Conservation (phyloP, 2,113 vertebrate genomes). For the Stegostoma tigrinum region DNA sequence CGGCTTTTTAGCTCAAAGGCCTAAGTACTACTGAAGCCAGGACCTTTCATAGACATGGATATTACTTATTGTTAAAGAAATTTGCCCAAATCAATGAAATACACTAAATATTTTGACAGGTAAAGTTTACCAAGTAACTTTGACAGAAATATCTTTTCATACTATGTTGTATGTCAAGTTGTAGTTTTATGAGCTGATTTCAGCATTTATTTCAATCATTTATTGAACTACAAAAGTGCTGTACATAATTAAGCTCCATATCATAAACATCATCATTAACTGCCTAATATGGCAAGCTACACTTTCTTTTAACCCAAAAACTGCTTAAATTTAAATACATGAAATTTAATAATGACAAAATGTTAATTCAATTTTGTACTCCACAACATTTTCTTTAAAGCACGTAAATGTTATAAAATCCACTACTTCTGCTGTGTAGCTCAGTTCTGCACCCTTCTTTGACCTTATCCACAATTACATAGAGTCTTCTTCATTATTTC, state of each 20-base stretch:
- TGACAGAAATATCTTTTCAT: not conserved
- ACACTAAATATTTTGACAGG: not conserved
- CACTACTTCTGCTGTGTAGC: not conserved
- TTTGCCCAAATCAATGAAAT: not conserved
- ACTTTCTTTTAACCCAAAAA: not conserved
- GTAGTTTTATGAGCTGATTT: not conserved
- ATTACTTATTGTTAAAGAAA: not conserved
- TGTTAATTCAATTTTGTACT: not conserved
- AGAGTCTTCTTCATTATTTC: slow-evolving; percentile 29
- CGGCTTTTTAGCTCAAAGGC: not conserved
- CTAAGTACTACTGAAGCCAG: not conserved
- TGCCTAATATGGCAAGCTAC: not conserved
- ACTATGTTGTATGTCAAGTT: not conserved
- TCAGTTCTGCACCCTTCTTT: not conserved
- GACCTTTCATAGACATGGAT: not conserved
- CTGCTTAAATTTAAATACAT: not conserved
- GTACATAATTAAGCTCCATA: not conserved
- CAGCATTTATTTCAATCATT: not conserved
- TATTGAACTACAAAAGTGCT: not conserved
- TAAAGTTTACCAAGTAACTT: not conserved
- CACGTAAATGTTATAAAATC: slow-evolving; percentile 22
- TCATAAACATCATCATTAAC: not conserved
- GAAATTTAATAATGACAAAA: slow-evolving; percentile 17
- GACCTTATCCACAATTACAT: slow-evolving; percentile 29
- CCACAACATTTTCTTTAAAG: slow-evolving; percentile 17